These are phyloP conservation scores for Barnardius zonarius DNA, from an alignment of 2,113 vertebrate species.

Conservation along the genomic window DNA sequence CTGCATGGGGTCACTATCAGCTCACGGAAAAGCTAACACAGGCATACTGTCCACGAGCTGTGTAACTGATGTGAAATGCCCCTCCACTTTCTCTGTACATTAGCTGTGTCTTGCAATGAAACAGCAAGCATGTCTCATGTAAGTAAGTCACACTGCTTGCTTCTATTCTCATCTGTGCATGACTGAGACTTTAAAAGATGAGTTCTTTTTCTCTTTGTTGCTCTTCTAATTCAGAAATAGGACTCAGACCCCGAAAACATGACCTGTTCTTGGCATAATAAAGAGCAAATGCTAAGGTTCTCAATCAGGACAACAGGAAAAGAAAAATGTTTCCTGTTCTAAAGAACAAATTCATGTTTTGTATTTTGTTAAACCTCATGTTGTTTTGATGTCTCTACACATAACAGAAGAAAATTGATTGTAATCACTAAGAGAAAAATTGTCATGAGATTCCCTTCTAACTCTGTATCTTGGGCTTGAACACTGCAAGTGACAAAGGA, in stretches of 20 bases:
- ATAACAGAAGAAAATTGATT: background rate
- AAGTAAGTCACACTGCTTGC: background rate
- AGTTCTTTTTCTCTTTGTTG: background rate
- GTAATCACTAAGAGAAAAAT: background rate
- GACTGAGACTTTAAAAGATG: background rate
- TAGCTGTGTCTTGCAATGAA: background rate
- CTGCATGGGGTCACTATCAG: background rate
- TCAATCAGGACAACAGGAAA: background rate
- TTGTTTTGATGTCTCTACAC: background rate
- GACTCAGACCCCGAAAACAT: background rate
- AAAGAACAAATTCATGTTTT: background rate
- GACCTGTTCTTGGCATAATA: background rate
- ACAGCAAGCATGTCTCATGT: fast-evolving
- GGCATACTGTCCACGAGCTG: background rate
- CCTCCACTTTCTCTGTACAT: background rate
- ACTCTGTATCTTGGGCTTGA: background rate
- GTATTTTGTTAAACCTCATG: background rate
- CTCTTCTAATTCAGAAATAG: background rate
- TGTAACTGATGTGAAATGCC: background rate
- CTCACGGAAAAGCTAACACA: background rate
- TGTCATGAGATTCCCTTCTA: background rate
- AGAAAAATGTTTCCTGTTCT: background rate
- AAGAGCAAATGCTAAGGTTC: background rate
- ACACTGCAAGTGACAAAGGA: background rate
- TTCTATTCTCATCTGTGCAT: background rate